These are phyloP conservation scores for Trochalopteron elliotii DNA, from an alignment of 2,113 vertebrate species.

Conservation along the genomic window DNA sequence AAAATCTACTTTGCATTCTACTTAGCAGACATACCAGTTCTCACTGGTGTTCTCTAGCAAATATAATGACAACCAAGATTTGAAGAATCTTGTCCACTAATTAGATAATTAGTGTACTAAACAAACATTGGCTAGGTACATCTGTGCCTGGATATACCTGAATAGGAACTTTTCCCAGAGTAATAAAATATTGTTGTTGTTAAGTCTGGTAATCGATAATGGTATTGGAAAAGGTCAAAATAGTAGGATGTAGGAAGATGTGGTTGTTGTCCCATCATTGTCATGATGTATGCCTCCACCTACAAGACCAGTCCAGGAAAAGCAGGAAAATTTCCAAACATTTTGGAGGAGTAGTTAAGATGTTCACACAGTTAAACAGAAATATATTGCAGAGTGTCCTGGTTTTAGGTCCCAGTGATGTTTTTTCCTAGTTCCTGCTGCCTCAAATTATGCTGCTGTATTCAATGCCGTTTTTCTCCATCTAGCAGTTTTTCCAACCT, in stretches of 20 bases:
- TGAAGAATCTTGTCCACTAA: neutral
- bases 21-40: neutral
- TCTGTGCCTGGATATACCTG: neutral
- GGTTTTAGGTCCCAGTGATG: neutral
- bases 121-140: neutral
- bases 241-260: neutral
- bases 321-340: neutral
- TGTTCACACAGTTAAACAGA: neutral
- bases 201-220: neutral
- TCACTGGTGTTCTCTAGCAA: neutral
- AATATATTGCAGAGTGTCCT: neutral
- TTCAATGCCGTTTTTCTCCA: neutral
- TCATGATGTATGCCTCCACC: rapidly evolving
- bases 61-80: neutral
- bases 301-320: neutral
- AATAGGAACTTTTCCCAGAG: neutral
- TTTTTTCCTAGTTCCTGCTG: neutral
- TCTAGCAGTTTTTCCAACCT: neutral
- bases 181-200: neutral
- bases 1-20: neutral
- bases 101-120: neutral
- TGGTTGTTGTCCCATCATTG: rapidly evolving
- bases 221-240: neutral
- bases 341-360: neutral
- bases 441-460: neutral